Percentiles rank a stretch among this genome's conserved stretches.
phyloP scores from a whole-genome alignment of 1,140 invertebrate genomes.

The Homalodisca vitripennis region DNA sequence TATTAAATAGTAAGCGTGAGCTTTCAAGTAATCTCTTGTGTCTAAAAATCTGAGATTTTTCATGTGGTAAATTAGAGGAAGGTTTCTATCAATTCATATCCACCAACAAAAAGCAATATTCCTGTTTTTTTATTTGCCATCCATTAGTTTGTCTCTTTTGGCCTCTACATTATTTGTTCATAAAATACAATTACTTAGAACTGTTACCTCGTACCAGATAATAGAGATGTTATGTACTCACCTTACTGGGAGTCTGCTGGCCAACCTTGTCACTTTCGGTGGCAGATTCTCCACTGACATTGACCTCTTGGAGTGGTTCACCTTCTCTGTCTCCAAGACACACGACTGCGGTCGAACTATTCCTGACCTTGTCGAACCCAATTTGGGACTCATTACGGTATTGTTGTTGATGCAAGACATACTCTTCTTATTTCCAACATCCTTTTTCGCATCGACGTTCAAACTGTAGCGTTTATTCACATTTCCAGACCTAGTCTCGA shows the following conservation, averaged over 20 bases:
- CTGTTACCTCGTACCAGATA: too few relatives aligned
- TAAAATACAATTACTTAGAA: too few relatives aligned
- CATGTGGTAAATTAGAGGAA: too few relatives aligned
- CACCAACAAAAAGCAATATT: too few relatives aligned
- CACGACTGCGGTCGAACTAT: conserved; percentile 12
- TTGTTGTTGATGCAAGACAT: conserved; percentile 1
- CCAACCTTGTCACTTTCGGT: conserved; percentile 10
- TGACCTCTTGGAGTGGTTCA: conserved; percentile 14
- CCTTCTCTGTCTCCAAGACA: conserved; percentile 12
- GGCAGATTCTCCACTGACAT: conserved; percentile 16
- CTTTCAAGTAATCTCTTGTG: too few relatives aligned
- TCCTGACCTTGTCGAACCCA: conserved; percentile 17
- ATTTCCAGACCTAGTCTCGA: not conserved
- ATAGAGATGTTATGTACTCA: conserved; percentile 1
- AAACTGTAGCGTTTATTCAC: conserved; percentile 7
- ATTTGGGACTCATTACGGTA: not conserved
- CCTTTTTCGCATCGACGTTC: conserved; percentile 3
- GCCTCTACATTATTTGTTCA: too few relatives aligned
- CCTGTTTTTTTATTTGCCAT: too few relatives aligned
- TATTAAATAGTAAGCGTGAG: too few relatives aligned
- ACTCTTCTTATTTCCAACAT: not conserved
- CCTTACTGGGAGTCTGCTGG: conserved; percentile 16
- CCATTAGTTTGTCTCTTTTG: too few relatives aligned
- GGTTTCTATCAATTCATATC: too few relatives aligned
- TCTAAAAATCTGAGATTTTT: too few relatives aligned